A percentile compares a stretch with the other conserved stretches of the same genome.
Conservation (phyloP, 2,888 invertebrate genomes). For the Campopleginae sp. region DNA sequence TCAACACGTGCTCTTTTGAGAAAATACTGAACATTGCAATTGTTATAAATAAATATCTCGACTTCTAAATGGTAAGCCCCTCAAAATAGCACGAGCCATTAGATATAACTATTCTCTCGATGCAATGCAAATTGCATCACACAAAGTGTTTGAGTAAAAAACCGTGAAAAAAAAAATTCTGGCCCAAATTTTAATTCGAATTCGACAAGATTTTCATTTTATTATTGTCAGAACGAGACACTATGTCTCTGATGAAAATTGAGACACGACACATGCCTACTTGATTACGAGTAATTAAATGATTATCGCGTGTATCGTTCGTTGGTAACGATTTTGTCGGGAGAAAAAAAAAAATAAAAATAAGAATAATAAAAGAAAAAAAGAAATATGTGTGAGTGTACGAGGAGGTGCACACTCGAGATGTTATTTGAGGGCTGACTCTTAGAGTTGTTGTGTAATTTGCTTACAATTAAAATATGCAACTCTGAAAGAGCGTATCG, state of each 20-base stretch:
- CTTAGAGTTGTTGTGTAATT: conserved; percentile 62
- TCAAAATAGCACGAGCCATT: no score
- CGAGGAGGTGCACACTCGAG: conserved; percentile 32
- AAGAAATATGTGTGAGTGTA: conserved; percentile 38
- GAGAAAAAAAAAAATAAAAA: conserved; percentile 16
- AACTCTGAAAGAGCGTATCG: conserved; percentile 54
- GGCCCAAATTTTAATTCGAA: no score
- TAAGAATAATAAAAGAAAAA: conserved; percentile 9
- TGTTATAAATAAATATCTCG: no score
- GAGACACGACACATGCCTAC: background rate
- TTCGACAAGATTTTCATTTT: no score
- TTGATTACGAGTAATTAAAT: conserved; percentile 10
- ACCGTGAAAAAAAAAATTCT: no score
- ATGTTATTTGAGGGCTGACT: conserved; percentile 27
- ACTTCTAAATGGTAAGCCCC: no score
- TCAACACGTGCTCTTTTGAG: no score
- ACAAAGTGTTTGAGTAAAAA: no score
- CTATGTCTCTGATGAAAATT: background rate
- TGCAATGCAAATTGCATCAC: no score
- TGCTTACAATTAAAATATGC: conserved; percentile 72
- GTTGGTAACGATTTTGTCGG: background rate
- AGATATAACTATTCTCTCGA: no score
- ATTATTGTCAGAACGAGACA: no score
- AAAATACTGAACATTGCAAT: no score
- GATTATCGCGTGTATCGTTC: background rate